phyloP scores from a whole-genome alignment of 37 sponge, comb jelly and placozoan genomes.

The Aplysina aerophoba region DNA sequence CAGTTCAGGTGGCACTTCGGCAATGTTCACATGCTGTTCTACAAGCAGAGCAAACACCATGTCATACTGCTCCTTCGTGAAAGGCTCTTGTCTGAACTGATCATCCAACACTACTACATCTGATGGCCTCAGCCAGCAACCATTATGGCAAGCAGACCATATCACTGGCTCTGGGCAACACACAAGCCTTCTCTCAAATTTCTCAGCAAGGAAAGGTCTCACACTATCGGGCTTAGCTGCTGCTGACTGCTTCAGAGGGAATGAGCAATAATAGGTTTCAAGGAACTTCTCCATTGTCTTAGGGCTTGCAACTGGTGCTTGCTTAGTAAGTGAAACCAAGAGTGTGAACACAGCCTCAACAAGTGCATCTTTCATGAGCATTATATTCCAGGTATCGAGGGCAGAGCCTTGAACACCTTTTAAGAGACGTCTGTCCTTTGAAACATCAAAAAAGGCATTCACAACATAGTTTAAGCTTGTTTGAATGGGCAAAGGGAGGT shows the following conservation, averaged over 20 bases:
- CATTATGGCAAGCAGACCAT: constrained; percentile 28
- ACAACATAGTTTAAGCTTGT: constrained; percentile 47
- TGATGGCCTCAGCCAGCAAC: constrained; percentile 52
- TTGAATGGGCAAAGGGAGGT: constrained; percentile 55
- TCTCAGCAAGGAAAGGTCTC: not conserved
- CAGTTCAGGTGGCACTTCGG: not conserved
- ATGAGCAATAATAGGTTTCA: constrained; percentile 49
- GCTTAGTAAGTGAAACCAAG: constrained; percentile 35
- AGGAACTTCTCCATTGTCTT: constrained; percentile 16
- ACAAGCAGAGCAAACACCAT: not conserved
- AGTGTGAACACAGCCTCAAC: constrained; percentile 35
- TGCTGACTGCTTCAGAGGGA: constrained; percentile 14
- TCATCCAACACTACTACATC: constrained; percentile 13
- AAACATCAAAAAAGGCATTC: constrained; percentile 63
- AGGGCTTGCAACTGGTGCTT: constrained; percentile 9
- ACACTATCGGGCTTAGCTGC: not conserved
- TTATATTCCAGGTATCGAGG: constrained; percentile 55
- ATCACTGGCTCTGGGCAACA: not conserved
- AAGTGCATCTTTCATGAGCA: constrained; percentile 42
- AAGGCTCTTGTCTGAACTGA: not conserved
- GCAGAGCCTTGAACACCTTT: constrained; percentile 1
- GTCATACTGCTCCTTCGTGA: not conserved
- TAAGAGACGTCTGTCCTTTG: constrained; percentile 54
- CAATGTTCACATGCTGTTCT: not conserved
- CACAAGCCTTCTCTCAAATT: not conserved